Evolutionary conservation across 2,113 vertebrate genomes (phyloP), one percentile per base, ranked within the genome.

Genomic region (Numida meleagris): DNA sequence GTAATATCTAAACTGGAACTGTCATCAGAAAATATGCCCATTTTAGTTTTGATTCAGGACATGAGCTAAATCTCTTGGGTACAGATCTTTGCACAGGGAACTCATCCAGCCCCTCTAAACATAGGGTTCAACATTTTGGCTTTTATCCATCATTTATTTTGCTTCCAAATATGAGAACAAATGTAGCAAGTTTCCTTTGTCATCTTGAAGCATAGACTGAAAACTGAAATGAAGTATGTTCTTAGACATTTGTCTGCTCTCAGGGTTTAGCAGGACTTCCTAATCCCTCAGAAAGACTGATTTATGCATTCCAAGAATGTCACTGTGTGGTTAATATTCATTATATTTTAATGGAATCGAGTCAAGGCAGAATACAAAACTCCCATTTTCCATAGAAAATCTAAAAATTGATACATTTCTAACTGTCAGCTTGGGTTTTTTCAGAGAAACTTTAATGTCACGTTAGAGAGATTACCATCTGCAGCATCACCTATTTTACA

Each of bases 201-300:
- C 2, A 0, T 55, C 51, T 50, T 31, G 57, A 75, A 94, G 59
- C 34, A 34, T 2, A 59, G 65, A 25, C n/a, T 59, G 43, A 82
- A 90, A 91, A 66, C 6, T 8, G 40, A 61, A 74, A 58, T 3
- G 0, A 57, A 50, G 6, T 36, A 14, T 58, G 12, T 12, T 50
- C 59, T 88, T 83, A 0, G 0, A 29, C 36, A 4, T 0, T 1
- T 17, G n/a, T 53, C 36, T 83, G 21, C 10, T 80, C 13, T 51
- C 38, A 42, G 11, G 27, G 29, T 43, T 88, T 79, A 57, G 20
- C 1, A 10, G 51, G 20, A 17, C n/a, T 70, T 82, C 12, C 14
- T 73, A 58, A 73, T 23, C 23, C 75, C 31, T 73, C 45, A 24
- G n/a, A 71, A 92, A 70, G 29, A 62, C 31, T 72, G 15, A 21